A percentile compares a stretch with the other conserved stretches of the same genome.
phyloP scores from a whole-genome alignment of 2,797 vertebrate genomes.

The Borostomias antarcticus region DNA sequence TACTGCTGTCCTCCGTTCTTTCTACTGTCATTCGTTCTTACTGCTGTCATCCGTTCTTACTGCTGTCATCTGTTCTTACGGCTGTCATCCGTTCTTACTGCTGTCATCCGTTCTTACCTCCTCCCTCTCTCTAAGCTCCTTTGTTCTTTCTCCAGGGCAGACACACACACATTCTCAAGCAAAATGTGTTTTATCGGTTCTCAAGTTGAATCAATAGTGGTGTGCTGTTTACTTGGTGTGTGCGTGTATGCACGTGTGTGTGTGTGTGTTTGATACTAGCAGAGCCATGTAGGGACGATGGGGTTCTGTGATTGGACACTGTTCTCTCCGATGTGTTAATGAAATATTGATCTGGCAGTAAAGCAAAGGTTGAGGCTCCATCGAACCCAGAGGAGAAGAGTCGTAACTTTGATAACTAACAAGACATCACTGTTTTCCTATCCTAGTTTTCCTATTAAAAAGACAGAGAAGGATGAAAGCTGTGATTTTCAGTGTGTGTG shows the following conservation, averaged over 20 bases:
- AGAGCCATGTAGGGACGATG: not conserved
- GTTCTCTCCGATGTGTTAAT: conserved; percentile 10
- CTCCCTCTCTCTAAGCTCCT: not conserved
- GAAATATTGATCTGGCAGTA: conserved; percentile 29
- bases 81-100: too few relatives aligned
- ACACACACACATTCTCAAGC: too few relatives aligned
- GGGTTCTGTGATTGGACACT: not conserved
- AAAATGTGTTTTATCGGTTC: not conserved
- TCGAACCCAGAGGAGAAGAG: conserved; percentile 5
- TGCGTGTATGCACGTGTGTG: not conserved
- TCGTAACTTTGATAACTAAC: not conserved
- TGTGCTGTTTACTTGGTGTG: not conserved
- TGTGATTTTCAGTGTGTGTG: not conserved
- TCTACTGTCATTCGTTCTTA: too few relatives aligned
- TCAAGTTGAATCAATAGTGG: not conserved
- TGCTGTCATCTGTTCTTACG: too few relatives aligned
- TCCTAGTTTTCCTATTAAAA: too few relatives aligned
- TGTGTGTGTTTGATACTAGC: not conserved
- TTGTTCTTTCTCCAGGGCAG: not conserved
- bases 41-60: too few relatives aligned
- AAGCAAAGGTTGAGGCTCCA: conserved; percentile 19
- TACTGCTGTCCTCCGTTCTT: too few relatives aligned
- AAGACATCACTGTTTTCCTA: too few relatives aligned
- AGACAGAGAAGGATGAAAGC: too few relatives aligned
- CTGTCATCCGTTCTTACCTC: not conserved